These are phyloP conservation scores for Melitaea athalia DNA, from an alignment of 2,888 invertebrate species.

Conservation along the genomic window DNA sequence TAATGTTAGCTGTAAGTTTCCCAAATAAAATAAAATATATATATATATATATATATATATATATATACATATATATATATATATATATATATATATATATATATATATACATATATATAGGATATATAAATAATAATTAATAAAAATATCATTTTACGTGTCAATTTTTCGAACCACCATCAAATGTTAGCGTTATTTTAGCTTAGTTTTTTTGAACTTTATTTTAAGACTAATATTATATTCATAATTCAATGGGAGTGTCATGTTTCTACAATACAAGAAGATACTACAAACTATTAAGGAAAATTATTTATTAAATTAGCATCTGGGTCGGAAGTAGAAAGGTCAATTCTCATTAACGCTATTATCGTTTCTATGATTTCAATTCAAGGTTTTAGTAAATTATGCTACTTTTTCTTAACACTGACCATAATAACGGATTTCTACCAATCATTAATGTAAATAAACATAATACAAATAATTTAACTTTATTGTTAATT, in stretches of 20 bases:
- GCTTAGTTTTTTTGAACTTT: neutral
- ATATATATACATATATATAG: too few relatives aligned
- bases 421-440: neutral
- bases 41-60: too few relatives aligned
- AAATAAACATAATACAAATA: too few relatives aligned
- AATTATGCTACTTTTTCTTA: slow-evolving; percentile 45
- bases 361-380: slow-evolving; percentile 66
- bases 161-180: too few relatives aligned
- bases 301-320: slow-evolving; percentile 50
- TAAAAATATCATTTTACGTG: too few relatives aligned
- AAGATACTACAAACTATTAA: slow-evolving; percentile 22
- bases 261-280: neutral
- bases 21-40: too few relatives aligned
- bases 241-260: neutral
- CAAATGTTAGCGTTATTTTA: too few relatives aligned
- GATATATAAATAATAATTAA: too few relatives aligned
- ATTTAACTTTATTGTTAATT: slow-evolving; percentile 1
- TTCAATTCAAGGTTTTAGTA: slow-evolving; percentile 69
- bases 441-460: neutral
- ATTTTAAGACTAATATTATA: neutral
- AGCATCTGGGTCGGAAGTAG: slow-evolving; percentile 71
- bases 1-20: too few relatives aligned
- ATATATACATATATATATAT: too few relatives aligned
- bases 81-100: too few relatives aligned
- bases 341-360: slow-evolving; percentile 75